A percentile compares a stretch with the other conserved stretches of the same genome.
These are phyloP conservation scores for Slavum lentiscoides DNA, from an alignment of 2,888 invertebrate genomes.

Conservation along the genomic window DNA sequence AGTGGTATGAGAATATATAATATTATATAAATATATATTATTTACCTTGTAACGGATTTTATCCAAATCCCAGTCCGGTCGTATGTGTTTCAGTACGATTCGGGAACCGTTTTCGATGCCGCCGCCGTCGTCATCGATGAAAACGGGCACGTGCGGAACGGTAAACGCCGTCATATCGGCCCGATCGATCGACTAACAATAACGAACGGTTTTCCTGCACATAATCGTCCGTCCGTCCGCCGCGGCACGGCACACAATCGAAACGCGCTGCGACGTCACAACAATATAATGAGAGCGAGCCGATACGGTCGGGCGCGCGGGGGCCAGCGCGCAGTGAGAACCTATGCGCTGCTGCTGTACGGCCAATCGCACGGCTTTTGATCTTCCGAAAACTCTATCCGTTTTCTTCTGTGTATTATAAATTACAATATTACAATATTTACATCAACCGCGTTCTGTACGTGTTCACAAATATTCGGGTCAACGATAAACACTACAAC, in stretches of 20 bases:
- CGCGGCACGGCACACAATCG: not conserved
- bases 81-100: conserved; percentile 69
- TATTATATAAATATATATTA: not conserved
- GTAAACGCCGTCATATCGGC: not conserved
- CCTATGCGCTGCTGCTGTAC: no score
- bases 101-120: conserved; percentile 71
- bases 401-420: no score
- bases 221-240: not conserved
- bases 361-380: no score
- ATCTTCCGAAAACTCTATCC: no score
- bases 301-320: no score
- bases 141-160: conserved; percentile 45
- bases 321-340: no score
- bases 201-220: conserved; percentile 6
- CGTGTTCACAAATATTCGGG: no score
- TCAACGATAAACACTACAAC: no score
- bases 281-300: no score
- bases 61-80: conserved; percentile 71
- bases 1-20: no score
- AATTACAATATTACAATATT: no score
- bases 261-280: not conserved
- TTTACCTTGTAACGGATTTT: conserved; percentile 74
- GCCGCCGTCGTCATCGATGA: conserved; percentile 67
- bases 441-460: no score
- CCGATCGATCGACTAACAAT: not conserved